These are phyloP conservation scores for Pao palembangensis DNA, from an alignment of 2,113 vertebrate species.

Conservation along the genomic window DNA sequence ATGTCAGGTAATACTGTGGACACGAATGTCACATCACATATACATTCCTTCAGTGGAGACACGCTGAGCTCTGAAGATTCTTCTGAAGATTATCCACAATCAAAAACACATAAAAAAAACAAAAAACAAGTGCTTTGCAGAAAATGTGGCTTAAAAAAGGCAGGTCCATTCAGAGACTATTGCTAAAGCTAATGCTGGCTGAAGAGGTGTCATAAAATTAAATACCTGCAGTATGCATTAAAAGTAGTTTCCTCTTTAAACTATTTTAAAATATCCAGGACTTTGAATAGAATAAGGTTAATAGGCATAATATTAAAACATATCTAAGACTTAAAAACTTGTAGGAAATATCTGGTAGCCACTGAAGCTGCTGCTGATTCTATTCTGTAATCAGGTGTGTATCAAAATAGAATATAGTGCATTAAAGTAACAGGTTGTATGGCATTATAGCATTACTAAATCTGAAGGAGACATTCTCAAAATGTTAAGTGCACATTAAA, in stretches of 20 bases:
- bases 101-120: slow-evolving; percentile 62
- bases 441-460: slow-evolving; percentile 17
- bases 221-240: slow-evolving; percentile 9
- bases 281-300: too few relatives aligned
- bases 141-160: slow-evolving; percentile 15
- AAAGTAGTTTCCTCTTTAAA: too few relatives aligned
- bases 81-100: slow-evolving; percentile 53
- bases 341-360: slow-evolving; percentile 18
- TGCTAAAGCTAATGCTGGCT: slow-evolving; percentile 3
- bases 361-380: slow-evolving; percentile 11
- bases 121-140: slow-evolving; percentile 60
- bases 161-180: slow-evolving; percentile 42
- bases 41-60: slow-evolving; percentile 34
- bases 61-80: slow-evolving; percentile 31
- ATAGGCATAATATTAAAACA: slow-evolving; percentile 8
- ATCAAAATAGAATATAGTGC: slow-evolving; percentile 42
- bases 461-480: slow-evolving; percentile 18
- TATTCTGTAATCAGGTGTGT: slow-evolving; percentile 4
- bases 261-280: too few relatives aligned
- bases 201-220: slow-evolving; percentile 6
- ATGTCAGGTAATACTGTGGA: slow-evolving; percentile 12
- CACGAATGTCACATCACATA: slow-evolving; percentile 28
- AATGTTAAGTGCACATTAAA: slow-evolving; percentile 12
- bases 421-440: slow-evolving; percentile 39
- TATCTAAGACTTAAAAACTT: slow-evolving; percentile 26